These are phyloP conservation scores for Pherbina coryleti DNA, from an alignment of 2,888 invertebrate species.

Conservation along the genomic window DNA sequence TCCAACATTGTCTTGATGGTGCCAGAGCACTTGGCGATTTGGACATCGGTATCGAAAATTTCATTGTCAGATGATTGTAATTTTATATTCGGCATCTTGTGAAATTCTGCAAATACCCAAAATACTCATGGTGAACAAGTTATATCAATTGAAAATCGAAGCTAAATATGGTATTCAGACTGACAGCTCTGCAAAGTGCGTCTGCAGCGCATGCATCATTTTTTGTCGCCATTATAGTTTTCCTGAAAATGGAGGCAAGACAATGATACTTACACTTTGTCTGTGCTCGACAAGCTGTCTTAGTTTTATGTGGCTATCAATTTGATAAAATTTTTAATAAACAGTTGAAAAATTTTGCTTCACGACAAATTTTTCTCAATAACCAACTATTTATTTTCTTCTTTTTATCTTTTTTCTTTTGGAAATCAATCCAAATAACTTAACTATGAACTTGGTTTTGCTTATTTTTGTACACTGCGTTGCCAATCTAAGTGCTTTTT, in stretches of 20 bases:
- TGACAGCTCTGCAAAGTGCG: too few species aligned
- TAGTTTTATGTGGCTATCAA: too few species aligned
- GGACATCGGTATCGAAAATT: conserved; percentile 95
- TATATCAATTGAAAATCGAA: neutral
- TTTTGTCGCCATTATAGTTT: too few species aligned
- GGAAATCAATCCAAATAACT: neutral
- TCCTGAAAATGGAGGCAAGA: too few species aligned
- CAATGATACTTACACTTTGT: too few species aligned
- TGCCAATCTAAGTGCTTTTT: neutral
- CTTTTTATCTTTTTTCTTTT: too few species aligned
- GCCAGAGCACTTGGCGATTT: conserved; percentile 97
- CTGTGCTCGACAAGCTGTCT: too few species aligned
- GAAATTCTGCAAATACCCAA: conserved; percentile 33
- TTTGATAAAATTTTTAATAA: too few species aligned
- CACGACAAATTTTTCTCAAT: too few species aligned
- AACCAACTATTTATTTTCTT: too few species aligned
- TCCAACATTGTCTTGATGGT: conserved; percentile 99
- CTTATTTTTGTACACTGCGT: conserved; percentile 7
- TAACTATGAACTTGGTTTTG: neutral
- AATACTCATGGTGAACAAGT: neutral
- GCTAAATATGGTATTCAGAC: conserved; percentile 2
- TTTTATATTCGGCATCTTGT: conserved; percentile 92
- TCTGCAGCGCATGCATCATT: too few species aligned
- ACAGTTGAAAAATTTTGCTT: too few species aligned
- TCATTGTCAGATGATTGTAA: conserved; percentile 96